These are phyloP conservation scores for Phacellophora camtschatica DNA, from an alignment of 30 jellyfish, hydroid and myxozoan species.

Conservation along the genomic window DNA sequence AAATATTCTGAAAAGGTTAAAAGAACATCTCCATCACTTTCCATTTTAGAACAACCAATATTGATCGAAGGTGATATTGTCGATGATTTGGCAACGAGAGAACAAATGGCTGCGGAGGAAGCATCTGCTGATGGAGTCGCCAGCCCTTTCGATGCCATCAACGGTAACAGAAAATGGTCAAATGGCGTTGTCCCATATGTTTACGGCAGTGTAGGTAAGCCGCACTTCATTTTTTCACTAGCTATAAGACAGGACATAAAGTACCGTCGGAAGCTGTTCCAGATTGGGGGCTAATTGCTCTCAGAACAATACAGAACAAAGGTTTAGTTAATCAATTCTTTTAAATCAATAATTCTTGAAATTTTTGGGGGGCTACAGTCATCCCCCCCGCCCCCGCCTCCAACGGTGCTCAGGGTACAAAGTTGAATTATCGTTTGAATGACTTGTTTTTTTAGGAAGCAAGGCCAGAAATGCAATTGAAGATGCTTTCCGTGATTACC, in stretches of 20 bases:
- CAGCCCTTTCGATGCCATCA: conserved; percentile 40
- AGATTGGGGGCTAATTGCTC: too few relatives aligned
- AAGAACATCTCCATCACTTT: not conserved
- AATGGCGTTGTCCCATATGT: conserved; percentile 48
- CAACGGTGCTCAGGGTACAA: too few relatives aligned
- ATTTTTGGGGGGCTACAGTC: too few relatives aligned
- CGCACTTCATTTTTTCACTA: too few relatives aligned
- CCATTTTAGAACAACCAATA: conserved; percentile 9
- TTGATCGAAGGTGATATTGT: conserved; percentile 54
- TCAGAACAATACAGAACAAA: too few relatives aligned
- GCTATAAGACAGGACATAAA: too few relatives aligned
- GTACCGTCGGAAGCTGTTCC: too few relatives aligned
- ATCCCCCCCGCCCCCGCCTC: too few relatives aligned
- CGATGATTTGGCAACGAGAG: conserved; percentile 31
- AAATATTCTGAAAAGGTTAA: not conserved
- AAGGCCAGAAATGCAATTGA: conserved; percentile 45
- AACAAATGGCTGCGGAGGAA: conserved; percentile 51
- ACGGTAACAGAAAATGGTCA: conserved; percentile 32
- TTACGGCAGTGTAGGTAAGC: conserved; percentile 51
- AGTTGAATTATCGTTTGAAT: too few relatives aligned
- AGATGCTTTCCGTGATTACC: conserved; percentile 55
- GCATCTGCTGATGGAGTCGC: conserved; percentile 34
- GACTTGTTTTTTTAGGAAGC: conserved; percentile 4
- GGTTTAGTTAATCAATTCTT: too few relatives aligned
- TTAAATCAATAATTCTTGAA: too few relatives aligned